Percentiles rank a stretch among this genome's conserved stretches.
phyloP scores from a whole-genome alignment of 2,888 invertebrate species.

The Neoascia interrupta region DNA sequence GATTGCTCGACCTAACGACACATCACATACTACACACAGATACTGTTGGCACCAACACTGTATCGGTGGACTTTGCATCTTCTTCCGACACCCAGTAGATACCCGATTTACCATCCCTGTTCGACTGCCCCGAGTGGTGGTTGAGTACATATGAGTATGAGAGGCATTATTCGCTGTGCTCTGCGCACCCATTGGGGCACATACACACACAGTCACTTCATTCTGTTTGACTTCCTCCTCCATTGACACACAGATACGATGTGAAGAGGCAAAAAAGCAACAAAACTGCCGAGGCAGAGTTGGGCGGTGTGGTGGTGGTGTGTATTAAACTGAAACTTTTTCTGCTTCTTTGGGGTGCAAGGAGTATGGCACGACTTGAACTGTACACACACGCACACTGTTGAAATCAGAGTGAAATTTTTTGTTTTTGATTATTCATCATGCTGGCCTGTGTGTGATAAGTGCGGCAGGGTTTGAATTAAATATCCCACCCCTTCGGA shows the following conservation, averaged over 20 bases:
- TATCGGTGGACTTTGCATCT: constrained; percentile 20
- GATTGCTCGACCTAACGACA: constrained; percentile 80
- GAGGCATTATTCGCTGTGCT: constrained; percentile 66
- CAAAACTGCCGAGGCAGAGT: not conserved
- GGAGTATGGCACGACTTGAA: constrained; percentile 69
- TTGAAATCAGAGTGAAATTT: constrained; percentile 43
- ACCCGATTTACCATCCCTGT: constrained; percentile 8
- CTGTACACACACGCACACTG: constrained; percentile 40
- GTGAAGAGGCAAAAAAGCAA: not conserved
- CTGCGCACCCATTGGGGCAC: constrained; percentile 63
- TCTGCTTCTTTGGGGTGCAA: constrained; percentile 52
- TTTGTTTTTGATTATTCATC: constrained; percentile 64
- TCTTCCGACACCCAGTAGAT: not conserved
- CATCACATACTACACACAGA: constrained; percentile 75
- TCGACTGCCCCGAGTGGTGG: constrained; percentile 22
- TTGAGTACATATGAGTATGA: constrained; percentile 34
- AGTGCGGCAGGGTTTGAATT: constrained; percentile 41
- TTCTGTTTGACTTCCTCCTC: constrained; percentile 32
- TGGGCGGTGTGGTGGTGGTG: constrained; percentile 5
- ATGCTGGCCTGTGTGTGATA: constrained; percentile 32
- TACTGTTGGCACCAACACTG: constrained; percentile 45
- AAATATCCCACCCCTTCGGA: constrained; percentile 67
- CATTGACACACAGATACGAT: constrained; percentile 9
- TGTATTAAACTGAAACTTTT: constrained; percentile 37
- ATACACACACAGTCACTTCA: constrained; percentile 36